Evolutionary conservation across 1,140 invertebrate species (phyloP).

Genomic region (Formica selysi): DNA sequence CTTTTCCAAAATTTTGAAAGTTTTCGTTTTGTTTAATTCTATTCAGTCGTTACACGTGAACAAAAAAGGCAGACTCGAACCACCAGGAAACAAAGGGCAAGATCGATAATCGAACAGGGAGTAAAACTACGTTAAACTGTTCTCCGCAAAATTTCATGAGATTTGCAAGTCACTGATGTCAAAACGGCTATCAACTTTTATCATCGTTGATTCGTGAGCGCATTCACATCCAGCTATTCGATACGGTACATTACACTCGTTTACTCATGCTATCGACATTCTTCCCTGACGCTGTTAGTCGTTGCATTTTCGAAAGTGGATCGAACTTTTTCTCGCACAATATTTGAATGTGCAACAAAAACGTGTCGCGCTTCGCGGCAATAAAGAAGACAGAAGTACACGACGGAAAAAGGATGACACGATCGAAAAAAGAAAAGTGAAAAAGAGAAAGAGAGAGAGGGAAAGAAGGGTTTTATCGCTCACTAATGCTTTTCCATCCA

Average conservation of each 20-base stretch:
- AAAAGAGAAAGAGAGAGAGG: neutral
- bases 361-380: slow-evolving; percentile 28
- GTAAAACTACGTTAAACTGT: neutral
- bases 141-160: slow-evolving; percentile 3
- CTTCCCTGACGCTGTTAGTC: neutral
- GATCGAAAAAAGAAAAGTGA: neutral
- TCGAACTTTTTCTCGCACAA: slow-evolving; percentile 50
- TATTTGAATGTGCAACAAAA: slow-evolving; percentile 53
- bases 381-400: slow-evolving; percentile 51
- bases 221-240: slow-evolving; percentile 53
- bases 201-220: slow-evolving; percentile 33
- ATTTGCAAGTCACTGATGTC: slow-evolving; percentile 30
- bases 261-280: slow-evolving; percentile 49
- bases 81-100: neutral
- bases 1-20: neutral
- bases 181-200: slow-evolving; percentile 45
- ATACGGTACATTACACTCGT: slow-evolving; percentile 57
- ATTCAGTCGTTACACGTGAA: slow-evolving; percentile 8
- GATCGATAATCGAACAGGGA: too few species aligned
- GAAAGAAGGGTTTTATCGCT: slow-evolving; percentile 58
- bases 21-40: neutral
- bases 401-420: slow-evolving; percentile 42
- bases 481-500: slow-evolving; percentile 61
- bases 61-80: too few species aligned
- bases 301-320: slow-evolving; percentile 51